These are phyloP conservation scores for Trichomalopsis sarcophagae DNA, from an alignment of 1,140 invertebrate genomes.

Conservation along the genomic window DNA sequence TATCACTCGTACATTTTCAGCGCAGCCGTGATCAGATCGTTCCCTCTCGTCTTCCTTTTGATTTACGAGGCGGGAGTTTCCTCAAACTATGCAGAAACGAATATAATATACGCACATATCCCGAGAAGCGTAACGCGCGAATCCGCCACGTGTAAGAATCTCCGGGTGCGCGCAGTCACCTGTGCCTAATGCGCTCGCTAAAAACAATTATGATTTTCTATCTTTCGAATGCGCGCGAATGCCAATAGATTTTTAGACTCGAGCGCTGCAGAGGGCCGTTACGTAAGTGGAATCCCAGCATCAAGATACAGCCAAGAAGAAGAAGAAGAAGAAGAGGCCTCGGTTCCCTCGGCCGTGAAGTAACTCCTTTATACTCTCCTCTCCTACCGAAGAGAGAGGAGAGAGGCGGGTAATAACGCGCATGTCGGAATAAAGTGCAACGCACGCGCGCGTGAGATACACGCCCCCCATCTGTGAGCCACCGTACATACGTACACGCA, in stretches of 20 bases:
- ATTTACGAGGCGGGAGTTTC: not conserved
- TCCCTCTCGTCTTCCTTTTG: not conserved
- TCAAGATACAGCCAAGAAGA: not conserved
- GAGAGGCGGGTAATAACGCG: constrained; percentile 41
- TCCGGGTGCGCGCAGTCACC: not conserved
- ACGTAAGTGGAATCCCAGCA: not conserved
- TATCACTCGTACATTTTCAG: not conserved
- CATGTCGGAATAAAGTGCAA: constrained; percentile 23
- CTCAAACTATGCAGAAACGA: not conserved
- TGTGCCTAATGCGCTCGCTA: not conserved
- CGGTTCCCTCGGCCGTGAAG: not conserved
- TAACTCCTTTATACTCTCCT: not conserved
- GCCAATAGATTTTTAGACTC: not conserved
- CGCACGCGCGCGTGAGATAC: constrained; percentile 7
- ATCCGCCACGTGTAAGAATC: not conserved
- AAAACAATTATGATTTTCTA: not conserved
- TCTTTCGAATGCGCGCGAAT: not conserved
- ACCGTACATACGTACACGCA: not conserved
- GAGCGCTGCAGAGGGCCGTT: not conserved
- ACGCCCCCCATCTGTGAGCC: constrained; percentile 38
- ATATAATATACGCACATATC: not conserved
- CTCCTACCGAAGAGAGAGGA: constrained; percentile 9
- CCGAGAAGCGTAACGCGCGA: constrained; percentile 19
- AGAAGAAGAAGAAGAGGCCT: not conserved
- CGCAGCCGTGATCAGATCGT: not conserved